Conservation (phyloP, 2,113 vertebrate genomes). For the Arothron firmamentum region DNA sequence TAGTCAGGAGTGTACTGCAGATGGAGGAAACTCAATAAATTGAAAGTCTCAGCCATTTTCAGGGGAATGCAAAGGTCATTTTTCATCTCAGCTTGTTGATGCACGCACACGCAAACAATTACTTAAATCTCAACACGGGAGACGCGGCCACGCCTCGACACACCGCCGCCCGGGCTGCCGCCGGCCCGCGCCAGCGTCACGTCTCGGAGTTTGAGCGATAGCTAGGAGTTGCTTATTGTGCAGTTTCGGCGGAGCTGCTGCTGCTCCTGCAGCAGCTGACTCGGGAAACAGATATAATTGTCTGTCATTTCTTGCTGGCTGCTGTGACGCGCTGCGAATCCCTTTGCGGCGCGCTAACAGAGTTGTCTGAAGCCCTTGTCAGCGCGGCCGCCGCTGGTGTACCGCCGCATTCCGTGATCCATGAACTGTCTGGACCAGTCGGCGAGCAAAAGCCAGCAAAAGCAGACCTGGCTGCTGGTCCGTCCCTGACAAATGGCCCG, state of each 20-base stretch:
- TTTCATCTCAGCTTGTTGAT: conserved; percentile 42
- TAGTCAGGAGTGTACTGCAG: no score
- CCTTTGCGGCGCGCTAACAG: conserved; percentile 50
- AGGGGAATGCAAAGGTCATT: conserved; percentile 24
- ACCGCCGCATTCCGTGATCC: conserved; percentile 13
- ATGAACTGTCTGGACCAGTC: conserved; percentile 13
- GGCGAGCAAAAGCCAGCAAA: conserved; percentile 33
- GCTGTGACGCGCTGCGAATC: conserved; percentile 56
- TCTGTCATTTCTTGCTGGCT: conserved; percentile 63
- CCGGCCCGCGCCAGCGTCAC: conserved; percentile 34
- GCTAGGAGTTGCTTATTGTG: conserved; percentile 61
- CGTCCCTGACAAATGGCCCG: conserved; percentile 49
- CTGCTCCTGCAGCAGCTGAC: conserved; percentile 60
- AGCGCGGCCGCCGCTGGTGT: conserved; percentile 17
- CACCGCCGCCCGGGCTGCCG: conserved; percentile 54
- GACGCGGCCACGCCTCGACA: conserved; percentile 57
- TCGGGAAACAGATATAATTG: conserved; percentile 63
- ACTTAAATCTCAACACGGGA: conserved; percentile 31
- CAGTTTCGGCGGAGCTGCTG: conserved; percentile 60
- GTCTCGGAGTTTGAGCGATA: conserved; percentile 54
- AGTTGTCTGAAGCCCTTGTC: conserved; percentile 57
- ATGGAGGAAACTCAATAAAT: background rate
- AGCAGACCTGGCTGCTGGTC: conserved; percentile 31
- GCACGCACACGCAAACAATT: conserved; percentile 1
- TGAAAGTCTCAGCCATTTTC: conserved; percentile 2